A percentile compares a stretch with the other conserved stretches of the same genome.
phyloP scores from a whole-genome alignment of 2,797 vertebrate genomes.

The Falco cherrug region DNA sequence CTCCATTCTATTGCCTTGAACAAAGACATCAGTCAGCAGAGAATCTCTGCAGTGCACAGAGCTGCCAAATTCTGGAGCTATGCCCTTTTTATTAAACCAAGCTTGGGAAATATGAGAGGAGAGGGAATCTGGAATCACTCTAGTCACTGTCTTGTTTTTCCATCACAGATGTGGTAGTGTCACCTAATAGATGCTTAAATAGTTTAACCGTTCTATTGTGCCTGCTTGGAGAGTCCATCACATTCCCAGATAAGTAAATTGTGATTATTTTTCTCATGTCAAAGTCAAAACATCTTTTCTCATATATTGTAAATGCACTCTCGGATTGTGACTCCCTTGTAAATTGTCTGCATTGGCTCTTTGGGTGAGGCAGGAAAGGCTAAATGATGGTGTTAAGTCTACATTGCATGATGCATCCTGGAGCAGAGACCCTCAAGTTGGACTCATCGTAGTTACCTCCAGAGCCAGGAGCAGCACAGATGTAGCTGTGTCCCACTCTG shows the following conservation, averaged over 20 bases:
- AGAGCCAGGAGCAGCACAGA: neutral
- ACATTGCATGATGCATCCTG: neutral
- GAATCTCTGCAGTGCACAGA: neutral
- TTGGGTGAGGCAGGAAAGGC: neutral
- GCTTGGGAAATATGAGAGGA: neutral
- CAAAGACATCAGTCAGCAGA: neutral
- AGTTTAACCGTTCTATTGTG: neutral
- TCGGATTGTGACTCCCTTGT: neutral
- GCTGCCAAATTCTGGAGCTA: neutral
- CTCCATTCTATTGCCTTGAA: neutral
- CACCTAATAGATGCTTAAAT: neutral
- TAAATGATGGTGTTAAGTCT: neutral
- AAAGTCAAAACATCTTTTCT: neutral
- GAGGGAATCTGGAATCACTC: neutral
- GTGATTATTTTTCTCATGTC: neutral
- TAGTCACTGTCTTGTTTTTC: neutral
- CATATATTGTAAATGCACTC: neutral
- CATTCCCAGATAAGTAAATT: neutral
- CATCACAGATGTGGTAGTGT: rapidly evolving
- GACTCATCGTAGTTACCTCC: rapidly evolving
- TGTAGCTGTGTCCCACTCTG: neutral
- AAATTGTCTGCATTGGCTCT: neutral
- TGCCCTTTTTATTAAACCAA: neutral
- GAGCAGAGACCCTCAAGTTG: neutral
- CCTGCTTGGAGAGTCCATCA: neutral